Percentiles rank a stretch among this genome's conserved stretches.
phyloP scores from a whole-genome alignment of 1,140 invertebrate species.

The Popillia japonica region DNA sequence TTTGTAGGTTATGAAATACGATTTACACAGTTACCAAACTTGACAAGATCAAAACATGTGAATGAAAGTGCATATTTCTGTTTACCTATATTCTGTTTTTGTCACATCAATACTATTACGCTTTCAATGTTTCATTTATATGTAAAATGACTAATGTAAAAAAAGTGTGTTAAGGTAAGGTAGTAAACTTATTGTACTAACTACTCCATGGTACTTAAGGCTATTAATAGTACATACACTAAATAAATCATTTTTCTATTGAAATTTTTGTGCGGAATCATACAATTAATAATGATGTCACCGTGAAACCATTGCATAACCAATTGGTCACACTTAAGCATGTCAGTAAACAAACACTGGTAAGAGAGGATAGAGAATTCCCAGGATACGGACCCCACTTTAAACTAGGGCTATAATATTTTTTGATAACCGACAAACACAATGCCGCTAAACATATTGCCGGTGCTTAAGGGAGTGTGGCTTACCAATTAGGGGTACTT shows the following conservation, averaged over 20 bases:
- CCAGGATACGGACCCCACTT: conserved; percentile 49
- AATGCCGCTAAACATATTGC: conserved; percentile 56
- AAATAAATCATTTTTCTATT: not conserved
- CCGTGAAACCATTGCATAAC: conserved; percentile 34
- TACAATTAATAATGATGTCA: conserved; percentile 20
- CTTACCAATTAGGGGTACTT: conserved; percentile 57
- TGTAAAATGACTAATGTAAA: no score
- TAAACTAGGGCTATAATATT: conserved; percentile 59
- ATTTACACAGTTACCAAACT: no score
- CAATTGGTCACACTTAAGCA: conserved; percentile 48
- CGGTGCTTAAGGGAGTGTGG: conserved; percentile 55
- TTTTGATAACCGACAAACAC: conserved; percentile 52
- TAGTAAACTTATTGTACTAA: not conserved
- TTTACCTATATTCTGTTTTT: no score
- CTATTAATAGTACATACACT: not conserved
- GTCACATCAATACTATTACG: no score
- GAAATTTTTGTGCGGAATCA: not conserved
- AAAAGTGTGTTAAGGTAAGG: no score
- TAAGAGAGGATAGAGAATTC: conserved; percentile 54
- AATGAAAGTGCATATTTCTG: no score
- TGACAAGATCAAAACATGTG: no score
- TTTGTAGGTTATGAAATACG: no score
- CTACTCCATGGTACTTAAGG: not conserved
- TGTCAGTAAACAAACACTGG: conserved; percentile 55
- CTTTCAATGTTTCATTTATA: no score